Base-by-base conservation (phyloP, 2,113 vertebrate genomes). In the Piprites chloris region DNA sequence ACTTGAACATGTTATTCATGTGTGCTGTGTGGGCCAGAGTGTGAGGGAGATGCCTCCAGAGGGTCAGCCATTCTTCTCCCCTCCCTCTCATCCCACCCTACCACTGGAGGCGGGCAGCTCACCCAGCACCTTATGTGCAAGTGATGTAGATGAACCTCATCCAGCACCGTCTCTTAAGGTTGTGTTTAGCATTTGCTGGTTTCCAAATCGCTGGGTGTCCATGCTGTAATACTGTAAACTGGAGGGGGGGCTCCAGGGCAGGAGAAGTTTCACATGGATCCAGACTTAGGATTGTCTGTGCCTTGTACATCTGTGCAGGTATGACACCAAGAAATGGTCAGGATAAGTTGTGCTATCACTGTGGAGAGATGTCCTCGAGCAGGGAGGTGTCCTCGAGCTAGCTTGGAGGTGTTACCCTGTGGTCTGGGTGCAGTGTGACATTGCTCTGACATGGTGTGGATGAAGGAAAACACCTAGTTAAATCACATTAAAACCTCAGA, bases 341-440 rank as follows among this genome's bases (percentile, higher is more conserved):
- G 61, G 35, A 44, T 3, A 41, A 79, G 10, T 35, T 1, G 0
- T 30, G 27, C 12, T 63, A 1, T 23, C 11, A 4, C n/a, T 42
- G n/a, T 20, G 24, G 42, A 49, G 37, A 58, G 65, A 21, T 28
- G 18, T 72, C 42, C 62, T 63, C 33, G 17, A 53, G 50, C 37
- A 62, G 28, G 14, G 37, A 58, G 65, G 18, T 28, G 18, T 72
- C 42, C 62, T 63, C 33, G 17, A 53, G 28, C 12, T n/a, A 35
- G 16, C 24, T 32, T 42, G 30, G 55, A 55, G 33, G 6, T 24
- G 20, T 33, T 67, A 20, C 5, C 28, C 63, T 67, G 55, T 71
- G 46, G 2, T 87, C 23, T 26, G 35, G 8, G 10, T 12, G 35
- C 30, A 55, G 27, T 41, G 37, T 74, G 18, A 5, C 1, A 63